A percentile compares a stretch with the other conserved stretches of the same genome.
Evolutionary conservation across 2,888 invertebrate species (phyloP).

Genomic region (Tupiocoris notatus): DNA sequence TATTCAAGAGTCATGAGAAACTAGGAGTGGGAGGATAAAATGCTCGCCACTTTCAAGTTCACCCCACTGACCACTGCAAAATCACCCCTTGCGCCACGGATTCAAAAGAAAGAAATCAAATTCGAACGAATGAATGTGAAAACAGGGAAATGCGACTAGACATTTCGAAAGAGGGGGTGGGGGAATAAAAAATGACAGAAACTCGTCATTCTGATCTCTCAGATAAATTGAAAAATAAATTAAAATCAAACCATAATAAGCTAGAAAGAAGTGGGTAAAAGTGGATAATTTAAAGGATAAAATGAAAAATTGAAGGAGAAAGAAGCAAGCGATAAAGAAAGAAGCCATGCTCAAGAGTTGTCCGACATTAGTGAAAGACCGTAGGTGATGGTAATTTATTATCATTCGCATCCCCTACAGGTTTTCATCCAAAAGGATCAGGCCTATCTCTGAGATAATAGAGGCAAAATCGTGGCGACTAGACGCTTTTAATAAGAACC

Average conservation of each 20-base stretch:
- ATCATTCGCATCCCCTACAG: conserved; percentile 29
- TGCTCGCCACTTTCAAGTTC: conserved; percentile 38
- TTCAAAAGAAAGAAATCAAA: conserved; percentile 3
- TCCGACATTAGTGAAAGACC: conserved; percentile 17
- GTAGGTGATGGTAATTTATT: conserved; percentile 18
- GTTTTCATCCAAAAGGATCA: conserved; percentile 3
- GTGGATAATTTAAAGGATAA: not conserved
- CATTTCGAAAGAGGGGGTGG: conserved; percentile 9
- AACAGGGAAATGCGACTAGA: conserved; percentile 7
- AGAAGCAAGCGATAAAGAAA: conserved; percentile 49
- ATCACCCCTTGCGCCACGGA: conserved; percentile 35
- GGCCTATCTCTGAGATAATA: not conserved
- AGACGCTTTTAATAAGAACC: not conserved
- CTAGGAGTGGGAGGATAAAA: conserved; percentile 32
- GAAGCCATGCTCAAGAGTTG: conserved; percentile 47
- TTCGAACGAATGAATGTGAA: not conserved
- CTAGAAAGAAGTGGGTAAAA: conserved; percentile 2
- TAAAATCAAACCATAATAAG: conserved; percentile 4
- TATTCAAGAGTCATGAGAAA: not conserved
- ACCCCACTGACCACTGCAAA: conserved; percentile 37
- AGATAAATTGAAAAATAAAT: conserved; percentile 4
- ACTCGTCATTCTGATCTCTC: conserved; percentile 45
- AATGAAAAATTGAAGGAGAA: conserved; percentile 7
- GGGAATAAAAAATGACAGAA: conserved; percentile 5
- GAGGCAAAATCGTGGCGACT: not conserved